Conservation (phyloP, 2,113 vertebrate genomes). For the Actinemys pallida region DNA sequence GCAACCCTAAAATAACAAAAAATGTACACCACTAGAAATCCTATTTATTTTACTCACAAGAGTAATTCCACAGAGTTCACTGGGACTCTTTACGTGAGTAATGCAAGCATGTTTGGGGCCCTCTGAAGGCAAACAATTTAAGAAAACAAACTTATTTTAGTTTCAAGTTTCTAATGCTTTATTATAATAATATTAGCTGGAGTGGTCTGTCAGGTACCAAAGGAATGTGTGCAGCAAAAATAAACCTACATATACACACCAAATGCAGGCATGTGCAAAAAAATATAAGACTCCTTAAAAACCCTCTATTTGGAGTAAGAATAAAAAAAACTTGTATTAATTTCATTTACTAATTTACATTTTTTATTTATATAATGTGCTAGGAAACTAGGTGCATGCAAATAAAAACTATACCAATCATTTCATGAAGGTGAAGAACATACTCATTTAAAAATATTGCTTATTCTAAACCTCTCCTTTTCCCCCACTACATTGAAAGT, state of each 20-base stretch:
- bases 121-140: constrained; percentile 7
- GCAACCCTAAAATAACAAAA: constrained; percentile 50
- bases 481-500: not conserved
- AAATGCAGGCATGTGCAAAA: not conserved
- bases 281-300: rapidly evolving
- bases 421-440: not conserved
- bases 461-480: constrained; percentile 5
- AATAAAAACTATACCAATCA: not conserved
- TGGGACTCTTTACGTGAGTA: constrained; percentile 21
- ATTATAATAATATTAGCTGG: not conserved
- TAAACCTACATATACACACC: not conserved
- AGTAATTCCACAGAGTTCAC: not conserved
- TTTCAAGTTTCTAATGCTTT: constrained; percentile 39
- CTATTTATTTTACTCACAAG: constrained; percentile 33
- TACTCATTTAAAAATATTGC: not conserved
- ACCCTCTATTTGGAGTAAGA: constrained; percentile 20
- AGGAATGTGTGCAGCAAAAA: not conserved
- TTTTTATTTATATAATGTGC: not conserved
- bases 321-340: constrained; percentile 5
- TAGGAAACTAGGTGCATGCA: not conserved
- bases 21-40: constrained; percentile 46
- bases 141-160: constrained; percentile 4
- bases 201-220: not conserved
- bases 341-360: not conserved
- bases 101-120: not conserved